Evolutionary conservation across 2,888 invertebrate genomes (phyloP).

Genomic region (Ophion obscuratus): DNA sequence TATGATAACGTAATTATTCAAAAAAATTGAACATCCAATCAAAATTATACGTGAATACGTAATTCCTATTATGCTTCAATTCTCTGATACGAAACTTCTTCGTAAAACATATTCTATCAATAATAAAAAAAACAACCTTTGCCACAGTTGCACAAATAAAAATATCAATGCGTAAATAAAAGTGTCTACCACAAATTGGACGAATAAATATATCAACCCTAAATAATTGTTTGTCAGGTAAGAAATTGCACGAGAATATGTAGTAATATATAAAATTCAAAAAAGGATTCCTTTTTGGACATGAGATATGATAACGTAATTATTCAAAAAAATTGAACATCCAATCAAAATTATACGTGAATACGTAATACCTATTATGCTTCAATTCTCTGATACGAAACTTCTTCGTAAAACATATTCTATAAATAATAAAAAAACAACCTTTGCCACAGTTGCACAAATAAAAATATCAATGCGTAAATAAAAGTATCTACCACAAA

Average conservation of each 20-base stretch:
- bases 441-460: not conserved
- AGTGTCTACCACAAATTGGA: not conserved
- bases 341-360: conserved; percentile 10
- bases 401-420: too few relatives aligned
- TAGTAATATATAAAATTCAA: not conserved
- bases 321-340: conserved; percentile 28
- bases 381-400: too few relatives aligned
- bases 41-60: conserved; percentile 10
- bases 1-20: conserved; percentile 26
- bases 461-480: too few relatives aligned
- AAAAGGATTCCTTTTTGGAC: not conserved
- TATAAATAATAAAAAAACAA: too few relatives aligned
- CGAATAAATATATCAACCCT: too few relatives aligned
- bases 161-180: too few relatives aligned
- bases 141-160: not conserved
- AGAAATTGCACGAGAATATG: not conserved
- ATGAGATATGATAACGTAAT: not conserved
- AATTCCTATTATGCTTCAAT: not conserved
- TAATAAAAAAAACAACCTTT: too few relatives aligned
- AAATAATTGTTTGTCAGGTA: not conserved
- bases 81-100: too few relatives aligned
- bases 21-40: conserved; percentile 26
- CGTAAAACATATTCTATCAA: too few relatives aligned
- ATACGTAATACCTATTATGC: not conserved
- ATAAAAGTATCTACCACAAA: not conserved